Base-by-base conservation (phyloP, 2,797 vertebrate species). In the Danio kyathit region DNA sequence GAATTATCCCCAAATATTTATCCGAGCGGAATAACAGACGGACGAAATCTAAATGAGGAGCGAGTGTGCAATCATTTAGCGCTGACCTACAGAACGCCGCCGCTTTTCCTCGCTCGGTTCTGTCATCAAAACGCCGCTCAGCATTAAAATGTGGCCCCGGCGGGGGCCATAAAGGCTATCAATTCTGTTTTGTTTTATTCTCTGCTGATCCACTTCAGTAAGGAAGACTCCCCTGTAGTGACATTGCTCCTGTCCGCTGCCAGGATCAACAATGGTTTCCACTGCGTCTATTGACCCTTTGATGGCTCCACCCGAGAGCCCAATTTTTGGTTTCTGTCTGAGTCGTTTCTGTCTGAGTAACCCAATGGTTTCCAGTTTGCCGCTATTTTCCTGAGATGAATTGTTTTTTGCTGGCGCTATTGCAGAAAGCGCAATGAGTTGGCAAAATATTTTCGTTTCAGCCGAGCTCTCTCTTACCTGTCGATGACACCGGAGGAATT, bases 211-310 rank as follows among this genome's bases (percentile, higher is more conserved):
- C 83, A 85, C 83, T 76, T 87, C 81, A 64, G 80, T 84, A 80
- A 79, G 29, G 78, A 65, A 74, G 81, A 67, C 77, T 83, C 77
- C 79, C 88, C 84, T 76, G 38, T 67, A 66, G 83, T 81, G 85
- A 84, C 85, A 80, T 80, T 70, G 81, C 78, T 83, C 73, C 80
- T 69, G 57, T 51, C 3, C 17, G 13, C 29, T 83, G 83, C 86
- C 88, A 89, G 82, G 46, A 84, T 83, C 80, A 86, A 86, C 83
- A 89, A 71, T 49, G 83, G 72, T 76, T 75, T 81, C 63, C 21
- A 73, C 81, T 78, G 78, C 65, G 81, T 82, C 81, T 71, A 81
- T 70, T 84, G 86, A 88, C 83, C 84, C 84, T 70, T 54, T 73
- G 65, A 70, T 84, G 78, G 64, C 67, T 64, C 80, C 76, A 74